phyloP scores from a whole-genome alignment of 2,113 vertebrate genomes.

The Lepus timidus region DNA sequence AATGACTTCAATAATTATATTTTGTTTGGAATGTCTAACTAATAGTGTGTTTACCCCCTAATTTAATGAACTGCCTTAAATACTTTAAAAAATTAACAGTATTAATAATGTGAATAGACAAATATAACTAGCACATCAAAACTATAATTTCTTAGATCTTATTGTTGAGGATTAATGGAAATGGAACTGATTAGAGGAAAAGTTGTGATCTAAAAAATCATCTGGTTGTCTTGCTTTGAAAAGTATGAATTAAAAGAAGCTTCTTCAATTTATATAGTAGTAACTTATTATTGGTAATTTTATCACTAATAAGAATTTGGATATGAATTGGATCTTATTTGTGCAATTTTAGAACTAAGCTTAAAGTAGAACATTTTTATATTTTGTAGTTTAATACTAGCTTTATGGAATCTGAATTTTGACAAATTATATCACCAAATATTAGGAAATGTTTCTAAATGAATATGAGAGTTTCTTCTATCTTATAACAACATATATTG shows the following conservation, averaged over 20 bases:
- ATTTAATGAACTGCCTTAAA: background rate
- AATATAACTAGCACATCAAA: constrained; percentile 9
- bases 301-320: background rate
- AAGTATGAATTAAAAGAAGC: constrained; percentile 34
- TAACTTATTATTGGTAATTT: background rate
- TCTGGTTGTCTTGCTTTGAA: background rate
- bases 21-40: constrained; percentile 61
- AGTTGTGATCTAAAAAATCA: background rate
- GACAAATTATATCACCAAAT: background rate
- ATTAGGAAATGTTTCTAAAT: constrained; percentile 45
- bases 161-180: constrained; percentile 41
- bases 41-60: constrained; percentile 4
- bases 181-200: background rate
- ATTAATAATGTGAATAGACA: constrained; percentile 33
- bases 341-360: background rate
- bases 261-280: background rate
- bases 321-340: background rate
- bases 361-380: constrained; percentile 44
- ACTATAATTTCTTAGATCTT: constrained; percentile 35
- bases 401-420: constrained; percentile 50
- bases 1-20: constrained; percentile 51
- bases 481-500: constrained; percentile 1
- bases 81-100: background rate
- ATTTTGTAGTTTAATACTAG: constrained; percentile 17
- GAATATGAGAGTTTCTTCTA: constrained; percentile 3